Evolutionary conservation across 2,888 invertebrate species (phyloP).

Genomic region (Philereme vetulata): DNA sequence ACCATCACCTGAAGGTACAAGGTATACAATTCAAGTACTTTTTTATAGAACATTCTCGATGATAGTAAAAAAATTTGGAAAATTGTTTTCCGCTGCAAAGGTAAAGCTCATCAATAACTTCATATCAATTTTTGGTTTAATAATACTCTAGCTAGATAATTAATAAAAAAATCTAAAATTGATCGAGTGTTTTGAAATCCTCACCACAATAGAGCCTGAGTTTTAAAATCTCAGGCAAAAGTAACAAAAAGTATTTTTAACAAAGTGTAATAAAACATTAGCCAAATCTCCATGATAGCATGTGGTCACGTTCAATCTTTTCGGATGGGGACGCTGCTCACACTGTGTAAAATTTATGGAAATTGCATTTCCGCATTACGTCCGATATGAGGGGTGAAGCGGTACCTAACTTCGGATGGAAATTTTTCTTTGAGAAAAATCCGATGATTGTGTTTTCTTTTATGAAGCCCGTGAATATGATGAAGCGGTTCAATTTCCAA

Average conservation of each 20-base stretch:
- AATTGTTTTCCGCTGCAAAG: no score
- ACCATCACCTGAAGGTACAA: no score
- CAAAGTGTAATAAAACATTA: conserved; percentile 46
- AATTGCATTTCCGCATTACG: conserved; percentile 80
- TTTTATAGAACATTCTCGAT: no score
- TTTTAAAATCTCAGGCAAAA: conserved; percentile 1
- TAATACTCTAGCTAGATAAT: no score
- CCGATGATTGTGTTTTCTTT: conserved; percentile 33
- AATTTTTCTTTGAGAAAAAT: conserved; percentile 47
- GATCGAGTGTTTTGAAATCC: neutral
- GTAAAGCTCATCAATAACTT: no score
- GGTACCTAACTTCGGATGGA: conserved; percentile 47
- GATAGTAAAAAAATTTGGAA: no score
- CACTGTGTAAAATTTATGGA: conserved; percentile 83
- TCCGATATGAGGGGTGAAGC: conserved; percentile 62
- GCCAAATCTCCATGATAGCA: conserved; percentile 45
- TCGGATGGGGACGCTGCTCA: conserved; percentile 73
- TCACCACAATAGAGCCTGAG: conserved; percentile 6
- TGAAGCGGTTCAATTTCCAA: neutral
- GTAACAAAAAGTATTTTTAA: conserved; percentile 36
- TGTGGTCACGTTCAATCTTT: conserved; percentile 78
- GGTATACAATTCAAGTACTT: no score
- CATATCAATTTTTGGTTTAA: no score
- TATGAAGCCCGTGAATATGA: conserved; percentile 4
- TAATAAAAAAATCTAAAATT: no score